Evolutionary conservation across 2,888 invertebrate genomes (phyloP).

Genomic region (Arge pagana): DNA sequence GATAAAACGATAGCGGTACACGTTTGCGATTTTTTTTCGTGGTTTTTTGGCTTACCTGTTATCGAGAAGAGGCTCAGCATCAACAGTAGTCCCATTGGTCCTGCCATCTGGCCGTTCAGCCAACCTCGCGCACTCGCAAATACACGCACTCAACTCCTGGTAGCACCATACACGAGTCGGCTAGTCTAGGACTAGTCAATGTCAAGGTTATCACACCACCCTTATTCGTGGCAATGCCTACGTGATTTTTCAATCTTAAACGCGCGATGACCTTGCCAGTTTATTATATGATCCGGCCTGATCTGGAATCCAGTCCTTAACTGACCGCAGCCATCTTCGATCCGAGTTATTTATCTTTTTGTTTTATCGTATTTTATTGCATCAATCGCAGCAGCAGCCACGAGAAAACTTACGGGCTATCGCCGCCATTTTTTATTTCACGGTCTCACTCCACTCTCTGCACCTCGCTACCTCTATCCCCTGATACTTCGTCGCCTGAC

Average conservation of each 20-base stretch:
- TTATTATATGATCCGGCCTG: neutral
- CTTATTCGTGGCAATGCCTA: slow-evolving; percentile 4
- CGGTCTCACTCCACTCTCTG: slow-evolving; percentile 32
- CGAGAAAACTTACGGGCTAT: slow-evolving; percentile 26
- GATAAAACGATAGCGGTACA: neutral
- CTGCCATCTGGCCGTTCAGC: slow-evolving; percentile 14
- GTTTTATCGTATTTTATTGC: slow-evolving; percentile 25
- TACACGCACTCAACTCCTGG: neutral
- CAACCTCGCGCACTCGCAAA: slow-evolving; percentile 1
- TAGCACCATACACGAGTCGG: neutral
- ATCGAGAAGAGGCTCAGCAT: slow-evolving; percentile 1
- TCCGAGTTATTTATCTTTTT: slow-evolving; percentile 26
- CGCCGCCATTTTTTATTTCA: slow-evolving; percentile 28
- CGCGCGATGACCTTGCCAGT: too few relatives aligned
- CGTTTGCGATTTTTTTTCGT: neutral
- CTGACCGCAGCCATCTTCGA: slow-evolving; percentile 42
- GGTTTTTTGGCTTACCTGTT: slow-evolving; percentile 5
- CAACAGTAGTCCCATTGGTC: slow-evolving; percentile 6
- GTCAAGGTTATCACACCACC: slow-evolving; percentile 24
- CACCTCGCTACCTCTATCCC: slow-evolving; percentile 27
- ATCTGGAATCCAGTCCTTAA: slow-evolving; percentile 16
- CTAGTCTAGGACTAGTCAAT: neutral
- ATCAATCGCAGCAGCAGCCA: slow-evolving; percentile 26
- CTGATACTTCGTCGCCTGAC: slow-evolving; percentile 1
- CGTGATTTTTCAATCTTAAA: neutral